Conservation (phyloP, 23 tunicate genomes). For the Corella eumyota region DNA sequence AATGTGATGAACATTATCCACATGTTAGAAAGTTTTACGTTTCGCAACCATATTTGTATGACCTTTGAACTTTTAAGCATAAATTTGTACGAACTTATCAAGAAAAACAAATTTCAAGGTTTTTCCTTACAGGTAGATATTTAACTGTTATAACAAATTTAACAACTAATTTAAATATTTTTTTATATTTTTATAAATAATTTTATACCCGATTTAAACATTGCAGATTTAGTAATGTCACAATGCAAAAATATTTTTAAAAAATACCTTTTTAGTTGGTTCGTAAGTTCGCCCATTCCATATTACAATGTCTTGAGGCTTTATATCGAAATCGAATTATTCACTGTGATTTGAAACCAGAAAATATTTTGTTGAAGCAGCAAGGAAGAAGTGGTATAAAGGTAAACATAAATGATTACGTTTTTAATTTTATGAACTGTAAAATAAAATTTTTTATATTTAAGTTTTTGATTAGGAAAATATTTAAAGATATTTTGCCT, state of each 20-base stretch:
- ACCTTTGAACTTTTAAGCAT: conserved; percentile 96
- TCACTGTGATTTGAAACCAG: conserved; percentile 98
- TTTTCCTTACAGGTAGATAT: conserved; percentile 72
- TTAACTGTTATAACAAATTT: not conserved
- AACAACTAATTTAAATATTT: not conserved
- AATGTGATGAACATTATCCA: conserved; percentile 92
- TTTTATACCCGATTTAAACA: not conserved
- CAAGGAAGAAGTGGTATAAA: conserved; percentile 98
- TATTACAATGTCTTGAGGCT: conserved; percentile 96
- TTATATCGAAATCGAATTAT: conserved; percentile 82
- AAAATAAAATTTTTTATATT: not conserved
- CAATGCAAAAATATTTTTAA: no score
- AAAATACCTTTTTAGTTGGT: conserved; percentile 80
- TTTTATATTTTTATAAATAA: not conserved
- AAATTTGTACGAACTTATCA: conserved; percentile 91
- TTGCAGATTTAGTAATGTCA: not conserved
- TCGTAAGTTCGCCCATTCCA: conserved; percentile 97
- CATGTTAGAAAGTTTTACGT: conserved; percentile 91
- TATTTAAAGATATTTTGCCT: not conserved
- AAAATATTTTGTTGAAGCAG: conserved; percentile 93
- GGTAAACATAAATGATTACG: conserved; percentile 18
- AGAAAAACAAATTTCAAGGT: conserved; percentile 95
- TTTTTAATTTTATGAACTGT: not conserved
- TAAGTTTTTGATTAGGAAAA: not conserved
- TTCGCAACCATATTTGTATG: conserved; percentile 99